Evolutionary conservation across 2,888 invertebrate genomes (phyloP).

Genomic region (Sussaba pulchella): DNA sequence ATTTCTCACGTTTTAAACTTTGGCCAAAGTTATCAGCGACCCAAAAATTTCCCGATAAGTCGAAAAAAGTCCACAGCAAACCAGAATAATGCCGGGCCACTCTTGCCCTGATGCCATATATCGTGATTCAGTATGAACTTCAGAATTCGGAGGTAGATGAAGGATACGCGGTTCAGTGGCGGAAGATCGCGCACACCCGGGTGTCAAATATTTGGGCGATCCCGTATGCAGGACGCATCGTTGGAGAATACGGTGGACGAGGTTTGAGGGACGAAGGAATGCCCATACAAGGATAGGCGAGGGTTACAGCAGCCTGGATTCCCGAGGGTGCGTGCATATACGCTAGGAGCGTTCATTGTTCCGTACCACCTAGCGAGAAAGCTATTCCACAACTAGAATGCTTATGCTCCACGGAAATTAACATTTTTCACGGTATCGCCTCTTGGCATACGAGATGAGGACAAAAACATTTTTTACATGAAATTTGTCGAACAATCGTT

Average conservation of each 20-base stretch:
- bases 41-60: neutral
- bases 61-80: too few relatives aligned
- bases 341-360: neutral
- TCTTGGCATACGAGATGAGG: neutral
- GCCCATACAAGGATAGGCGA: slow-evolving; percentile 9
- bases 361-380: slow-evolving; percentile 48
- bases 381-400: slow-evolving; percentile 26
- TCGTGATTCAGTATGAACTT: neutral
- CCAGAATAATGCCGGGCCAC: too few relatives aligned
- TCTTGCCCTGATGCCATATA: neutral
- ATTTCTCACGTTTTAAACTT: too few relatives aligned
- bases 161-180: too few relatives aligned
- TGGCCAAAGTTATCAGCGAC: neutral
- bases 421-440: slow-evolving; percentile 33
- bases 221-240: slow-evolving; percentile 21
- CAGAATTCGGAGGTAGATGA: neutral
- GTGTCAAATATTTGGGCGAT: slow-evolving; percentile 40
- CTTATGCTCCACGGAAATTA: slow-evolving; percentile 44
- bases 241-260: slow-evolving; percentile 20
- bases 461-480: neutral
- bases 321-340: neutral
- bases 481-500: slow-evolving; percentile 8
- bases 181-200: neutral
- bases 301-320: slow-evolving; percentile 15
- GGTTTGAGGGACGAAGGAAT: neutral